phyloP scores from a whole-genome alignment of 2,797 vertebrate genomes.

The Tokudaia muenninki region DNA sequence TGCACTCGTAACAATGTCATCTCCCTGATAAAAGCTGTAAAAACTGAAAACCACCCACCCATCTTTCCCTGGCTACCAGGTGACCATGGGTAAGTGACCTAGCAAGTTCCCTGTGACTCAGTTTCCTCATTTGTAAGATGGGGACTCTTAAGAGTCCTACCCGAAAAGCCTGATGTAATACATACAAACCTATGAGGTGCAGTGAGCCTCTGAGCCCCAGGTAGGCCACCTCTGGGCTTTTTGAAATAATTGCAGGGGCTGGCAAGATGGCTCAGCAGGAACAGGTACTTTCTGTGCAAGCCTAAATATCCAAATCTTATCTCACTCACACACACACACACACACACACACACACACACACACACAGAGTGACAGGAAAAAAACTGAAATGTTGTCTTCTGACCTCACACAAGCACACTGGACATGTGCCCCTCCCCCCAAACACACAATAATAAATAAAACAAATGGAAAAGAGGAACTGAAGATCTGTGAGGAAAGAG shows the following conservation, averaged over 20 bases:
- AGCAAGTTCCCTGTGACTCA: conserved; percentile 13
- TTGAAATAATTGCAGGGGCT: neutral
- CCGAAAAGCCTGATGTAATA: neutral
- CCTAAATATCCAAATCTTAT: neutral
- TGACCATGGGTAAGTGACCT: neutral
- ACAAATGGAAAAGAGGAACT: neutral
- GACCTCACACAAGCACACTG: neutral
- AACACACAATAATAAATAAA: neutral
- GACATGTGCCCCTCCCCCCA: neutral
- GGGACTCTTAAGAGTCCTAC: neutral
- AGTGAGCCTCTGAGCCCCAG: neutral
- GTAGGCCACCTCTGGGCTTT: neutral
- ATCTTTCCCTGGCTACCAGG: neutral
- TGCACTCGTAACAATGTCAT: neutral
- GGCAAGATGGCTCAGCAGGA: neutral
- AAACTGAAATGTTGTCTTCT: neutral
- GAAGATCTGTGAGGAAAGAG: neutral
- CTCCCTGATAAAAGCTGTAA: neutral
- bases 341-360: too few relatives aligned
- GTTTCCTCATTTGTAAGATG: conserved; percentile 33
- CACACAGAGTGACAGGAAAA: neutral
- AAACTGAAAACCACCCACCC: neutral
- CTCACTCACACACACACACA: too few relatives aligned
- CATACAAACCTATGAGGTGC: neutral
- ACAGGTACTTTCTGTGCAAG: neutral